Conservation (phyloP, 2,888 invertebrate species). For the Trissolcus brochymenae region DNA sequence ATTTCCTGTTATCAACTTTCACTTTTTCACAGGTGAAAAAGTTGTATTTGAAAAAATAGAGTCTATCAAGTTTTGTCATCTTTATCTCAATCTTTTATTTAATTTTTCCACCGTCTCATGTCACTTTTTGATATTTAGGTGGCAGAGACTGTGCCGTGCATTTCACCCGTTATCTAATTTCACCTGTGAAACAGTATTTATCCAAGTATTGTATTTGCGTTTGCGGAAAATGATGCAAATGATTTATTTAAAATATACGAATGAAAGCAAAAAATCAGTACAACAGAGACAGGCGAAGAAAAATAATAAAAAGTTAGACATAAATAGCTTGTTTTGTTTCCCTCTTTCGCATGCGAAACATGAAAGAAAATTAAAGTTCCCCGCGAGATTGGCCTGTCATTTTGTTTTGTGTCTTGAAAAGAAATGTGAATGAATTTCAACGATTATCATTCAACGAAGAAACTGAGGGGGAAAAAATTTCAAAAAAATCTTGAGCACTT, state of each 20-base stretch:
- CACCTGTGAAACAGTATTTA: conserved; percentile 49
- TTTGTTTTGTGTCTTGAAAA: conserved; percentile 19
- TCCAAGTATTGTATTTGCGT: conserved; percentile 12
- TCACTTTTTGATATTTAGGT: conserved; percentile 3
- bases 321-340: conserved; percentile 31
- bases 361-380: conserved; percentile 17
- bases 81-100: neutral
- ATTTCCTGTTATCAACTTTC: conserved; percentile 34
- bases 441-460: conserved; percentile 9
- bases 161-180: conserved; percentile 13
- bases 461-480: conserved; percentile 47
- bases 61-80: neutral
- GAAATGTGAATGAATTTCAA: conserved; percentile 36
- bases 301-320: conserved; percentile 15
- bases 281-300: conserved; percentile 4
- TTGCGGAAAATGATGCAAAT: neutral
- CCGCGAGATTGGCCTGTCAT: conserved; percentile 9
- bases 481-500: conserved; percentile 24
- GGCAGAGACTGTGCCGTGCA: conserved; percentile 3
- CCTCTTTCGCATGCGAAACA: conserved; percentile 18
- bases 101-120: neutral
- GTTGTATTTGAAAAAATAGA: neutral
- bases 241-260: conserved; percentile 1
- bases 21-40: conserved; percentile 46
- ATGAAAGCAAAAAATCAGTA: conserved; percentile 11